Percentiles rank a stretch among this genome's conserved stretches.
These are phyloP conservation scores for Pseudolaguvia tuberculata DNA, from an alignment of 2,113 vertebrate species.

Conservation along the genomic window DNA sequence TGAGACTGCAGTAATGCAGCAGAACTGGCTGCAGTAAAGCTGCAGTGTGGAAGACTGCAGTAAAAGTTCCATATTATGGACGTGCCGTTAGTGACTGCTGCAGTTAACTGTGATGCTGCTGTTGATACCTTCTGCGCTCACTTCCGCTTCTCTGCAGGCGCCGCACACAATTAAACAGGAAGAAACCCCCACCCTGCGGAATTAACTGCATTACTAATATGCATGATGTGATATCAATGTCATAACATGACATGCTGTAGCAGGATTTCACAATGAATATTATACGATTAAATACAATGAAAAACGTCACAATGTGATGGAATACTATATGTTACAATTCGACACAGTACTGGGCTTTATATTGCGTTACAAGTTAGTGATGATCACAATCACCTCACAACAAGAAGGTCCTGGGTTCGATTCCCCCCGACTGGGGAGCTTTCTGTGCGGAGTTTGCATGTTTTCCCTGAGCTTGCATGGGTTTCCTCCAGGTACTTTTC, in stretches of 20 bases:
- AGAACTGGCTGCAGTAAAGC: constrained; percentile 11
- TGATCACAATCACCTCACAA: no score
- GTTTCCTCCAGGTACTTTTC: no score
- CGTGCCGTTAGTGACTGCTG: constrained; percentile 32
- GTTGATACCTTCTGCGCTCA: neutral
- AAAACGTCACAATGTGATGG: neutral
- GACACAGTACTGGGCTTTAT: no score
- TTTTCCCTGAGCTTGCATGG: no score
- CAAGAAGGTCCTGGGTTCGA: no score
- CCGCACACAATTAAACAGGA: neutral
- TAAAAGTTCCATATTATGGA: constrained; percentile 22
- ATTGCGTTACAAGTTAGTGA: no score
- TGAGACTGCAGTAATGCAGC: constrained; percentile 15
- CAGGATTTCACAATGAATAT: no score
- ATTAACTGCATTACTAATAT: neutral
- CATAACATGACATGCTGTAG: neutral
- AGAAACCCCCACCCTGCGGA: no score
- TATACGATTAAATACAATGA: neutral
- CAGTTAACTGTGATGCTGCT: constrained; percentile 10
- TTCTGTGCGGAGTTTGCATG: no score
- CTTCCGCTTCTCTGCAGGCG: constrained; percentile 4
- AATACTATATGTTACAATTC: neutral
- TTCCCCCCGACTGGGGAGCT: no score
- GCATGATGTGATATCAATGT: neutral
- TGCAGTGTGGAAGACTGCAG: constrained; percentile 27